phyloP scores from a whole-genome alignment of 1,140 invertebrate genomes.

The Drosophila lacertosa region DNA sequence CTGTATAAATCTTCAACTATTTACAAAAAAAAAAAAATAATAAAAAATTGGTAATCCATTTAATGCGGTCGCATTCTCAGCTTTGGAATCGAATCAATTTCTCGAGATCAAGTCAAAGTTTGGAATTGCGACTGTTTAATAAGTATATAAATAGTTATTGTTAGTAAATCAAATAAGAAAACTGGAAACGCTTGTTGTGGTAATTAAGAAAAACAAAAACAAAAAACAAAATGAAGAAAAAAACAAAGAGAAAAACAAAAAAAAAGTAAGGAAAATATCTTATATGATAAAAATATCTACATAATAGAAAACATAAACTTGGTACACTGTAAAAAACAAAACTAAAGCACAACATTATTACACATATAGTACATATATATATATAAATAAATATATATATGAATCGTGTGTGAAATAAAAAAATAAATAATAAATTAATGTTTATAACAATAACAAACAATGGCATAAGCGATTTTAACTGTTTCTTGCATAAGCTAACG shows the following conservation, averaged over 20 bases:
- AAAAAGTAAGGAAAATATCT: constrained; percentile 52
- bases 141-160: constrained; percentile 64
- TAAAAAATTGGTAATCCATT: constrained; percentile 27
- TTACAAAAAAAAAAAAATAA: no score
- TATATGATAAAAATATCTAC: constrained; percentile 60
- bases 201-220: constrained; percentile 65
- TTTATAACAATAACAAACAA: constrained; percentile 70
- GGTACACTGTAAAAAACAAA: constrained; percentile 70
- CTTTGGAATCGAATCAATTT: constrained; percentile 2
- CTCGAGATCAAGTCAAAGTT: background rate
- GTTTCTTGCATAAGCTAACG: constrained; percentile 62
- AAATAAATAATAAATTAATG: constrained; percentile 73
- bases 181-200: constrained; percentile 81
- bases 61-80: constrained; percentile 15
- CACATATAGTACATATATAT: constrained; percentile 33
- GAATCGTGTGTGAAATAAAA: constrained; percentile 62
- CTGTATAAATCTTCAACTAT: constrained; percentile 67
- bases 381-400: constrained; percentile 10
- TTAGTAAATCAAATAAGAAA: constrained; percentile 81
- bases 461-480: constrained; percentile 75
- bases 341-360: constrained; percentile 62
- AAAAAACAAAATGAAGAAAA: constrained; percentile 18
- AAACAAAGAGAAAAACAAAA: constrained; percentile 25
- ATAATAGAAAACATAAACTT: constrained; percentile 65
- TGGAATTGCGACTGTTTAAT: constrained; percentile 7